Base-by-base conservation (phyloP, 1,140 invertebrate species). In the Hylaeus volcanicus region DNA sequence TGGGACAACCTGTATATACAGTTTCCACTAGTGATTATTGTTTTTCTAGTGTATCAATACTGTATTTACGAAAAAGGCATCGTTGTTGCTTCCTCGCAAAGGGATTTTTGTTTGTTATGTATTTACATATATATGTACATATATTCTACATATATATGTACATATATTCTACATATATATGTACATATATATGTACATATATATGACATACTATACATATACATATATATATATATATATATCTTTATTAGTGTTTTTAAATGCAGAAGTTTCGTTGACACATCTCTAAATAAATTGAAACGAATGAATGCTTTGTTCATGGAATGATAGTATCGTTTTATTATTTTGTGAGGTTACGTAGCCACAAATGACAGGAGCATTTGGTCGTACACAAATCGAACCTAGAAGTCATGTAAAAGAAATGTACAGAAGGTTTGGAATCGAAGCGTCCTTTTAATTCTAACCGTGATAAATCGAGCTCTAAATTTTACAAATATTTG, bases 321-420 rank as follows among this genome's bases (percentile, higher is more conserved):
- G 69, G 69, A 56, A 80, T 70, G 73, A 80, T 56, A 69, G 56
- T 64, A 15, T 11, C 43, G 51, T 68, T 71, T 15, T 55, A 75
- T 53, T 15, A n/a, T 71, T 48, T 39, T n/a, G 45, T 48, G 60
- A 74, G 74, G 71, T 81, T 76, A 68, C 77, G 56, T 74, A 60
- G 37, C 41, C 56, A 60, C 73, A 87, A 88, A 85, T 87, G 86
- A 87, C 76, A 74, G 69, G 74, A 48, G 43, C 43, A 71, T 55
- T 81, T 70, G 63, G 37, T 72, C 51, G 53, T n/a, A 71, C 60
- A 65, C 37, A 71, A 78, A 63, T n/a, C 45, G 63, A 56, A 48
- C 61, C 60, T 74, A 60, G n/a, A 58, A 61, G 6, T 79, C 43
- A 66, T 55, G 37, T 74, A 61, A 83, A 69, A 60, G 63, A 86